Evolutionary conservation across 2,888 invertebrate genomes (phyloP), one percentile per base, ranked within the genome.

Genomic region (Eudasyphora cyanicolor): DNA sequence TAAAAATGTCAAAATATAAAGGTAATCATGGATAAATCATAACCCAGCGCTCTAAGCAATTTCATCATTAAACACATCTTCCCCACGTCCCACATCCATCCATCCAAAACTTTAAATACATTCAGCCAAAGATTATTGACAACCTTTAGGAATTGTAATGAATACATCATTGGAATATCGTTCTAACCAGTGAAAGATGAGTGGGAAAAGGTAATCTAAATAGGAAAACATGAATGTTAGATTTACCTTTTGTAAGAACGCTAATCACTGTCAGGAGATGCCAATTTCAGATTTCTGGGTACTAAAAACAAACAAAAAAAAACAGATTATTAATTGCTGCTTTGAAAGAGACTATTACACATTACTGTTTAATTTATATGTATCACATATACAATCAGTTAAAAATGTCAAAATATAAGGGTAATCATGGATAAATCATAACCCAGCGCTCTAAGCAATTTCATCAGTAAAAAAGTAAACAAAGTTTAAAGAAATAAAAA

Each of bases 361-460:
- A 4, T n/a, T 45, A n/a, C 4, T n/a, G n/a, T 32, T 32, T 32
- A 8, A 32, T 32, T 32, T n/a, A n/a, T n/a, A n/a, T n/a, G n/a
- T n/a, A n/a, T 32, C 14, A 45, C 14, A 45, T 6, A 45, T 32
- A 45, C n/a, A 14, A 19, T 57, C 57, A 57, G 57, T 27, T 57
- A 19, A 12, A 57, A 57, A 57, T 67, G 42, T 67, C 42, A 67
- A 67, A 67, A 42, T 35, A 67, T 8, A 14, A n/a, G 42, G 45
- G n/a, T 49, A 49, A 49, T 69, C 69, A 49, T 69, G 24, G 12
- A n/a, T n/a, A 5, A 29, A 62, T 62, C 62, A 62, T 62, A 62
- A 35, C 62, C 62, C 62, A 62, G 62, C 17, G 62, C 62, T 62
- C 62, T 17, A 62, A 32, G 62, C 29, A 62, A 62, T 62, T 32